These are phyloP conservation scores for Eospalax fontanierii DNA, from an alignment of 2,797 vertebrate species.

Conservation along the genomic window DNA sequence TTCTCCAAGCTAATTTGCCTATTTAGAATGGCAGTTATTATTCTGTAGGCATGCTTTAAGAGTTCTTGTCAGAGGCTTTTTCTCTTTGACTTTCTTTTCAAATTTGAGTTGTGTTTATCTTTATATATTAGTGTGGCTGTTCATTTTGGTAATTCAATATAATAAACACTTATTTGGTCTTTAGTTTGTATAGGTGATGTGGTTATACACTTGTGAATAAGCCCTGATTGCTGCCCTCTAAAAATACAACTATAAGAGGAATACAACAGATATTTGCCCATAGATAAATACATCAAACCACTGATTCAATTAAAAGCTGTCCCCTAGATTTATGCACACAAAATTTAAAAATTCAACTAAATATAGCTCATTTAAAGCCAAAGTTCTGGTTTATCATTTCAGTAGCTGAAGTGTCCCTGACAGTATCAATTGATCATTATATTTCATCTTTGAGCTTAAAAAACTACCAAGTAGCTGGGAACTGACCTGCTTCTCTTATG, in stretches of 20 bases:
- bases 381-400: not conserved
- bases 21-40: not conserved
- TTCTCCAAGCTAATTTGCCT: not conserved
- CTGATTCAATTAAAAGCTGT: slow-evolving; percentile 28
- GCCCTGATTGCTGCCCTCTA: not conserved
- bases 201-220: not conserved
- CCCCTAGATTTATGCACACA: not conserved
- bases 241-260: not conserved
- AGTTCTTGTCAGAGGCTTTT: slow-evolving; percentile 20
- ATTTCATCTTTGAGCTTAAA: not conserved
- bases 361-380: slow-evolving; percentile 8
- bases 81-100: not conserved
- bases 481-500: not conserved
- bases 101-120: slow-evolving; percentile 7
- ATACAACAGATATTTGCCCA: not conserved
- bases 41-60: not conserved
- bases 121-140: not conserved
- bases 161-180: not conserved
- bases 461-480: not conserved
- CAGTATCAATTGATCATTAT: not conserved
- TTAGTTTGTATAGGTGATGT: not conserved
- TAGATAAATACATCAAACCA: not conserved
- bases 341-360: slow-evolving; percentile 1
- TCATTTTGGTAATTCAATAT: slow-evolving; percentile 8
- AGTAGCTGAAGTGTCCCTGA: slow-evolving; percentile 14